Base-by-base conservation (phyloP, 2,797 vertebrate species). In the Enoplosus armatus region DNA sequence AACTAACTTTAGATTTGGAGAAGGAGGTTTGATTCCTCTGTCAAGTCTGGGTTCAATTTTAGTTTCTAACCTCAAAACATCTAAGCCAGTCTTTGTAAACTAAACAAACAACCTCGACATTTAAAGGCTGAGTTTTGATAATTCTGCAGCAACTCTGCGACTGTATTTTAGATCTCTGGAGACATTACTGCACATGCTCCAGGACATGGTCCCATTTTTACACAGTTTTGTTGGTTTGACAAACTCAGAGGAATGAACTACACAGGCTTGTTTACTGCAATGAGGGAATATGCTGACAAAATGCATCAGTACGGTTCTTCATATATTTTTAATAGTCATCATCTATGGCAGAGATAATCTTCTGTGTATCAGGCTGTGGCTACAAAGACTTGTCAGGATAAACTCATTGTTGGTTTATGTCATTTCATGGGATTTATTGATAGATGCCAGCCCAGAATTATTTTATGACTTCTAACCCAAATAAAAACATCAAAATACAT, bases 281-380 rank as follows among this genome's bases (percentile, higher is more conserved):
- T 48, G 24, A 61, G 37, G 43, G 31, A 80, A 67, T 75, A 51
- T 51, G 61, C n/a, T 75, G 53, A 72, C 37, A 72, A 72, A 68
- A 79, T 10, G n/a, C 31, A 35, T 24, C 20, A 67, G 43, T 4
- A 15, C 35, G 37, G 7, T 26, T 29, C 31, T 61, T 56, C 7
- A 18, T 41, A 51, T 54, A 41, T 68, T 76, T 58, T 53, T 47
- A 47, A 63, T 31, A 39, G 53, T 37, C 22, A 48, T n/a, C 8
- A 48, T 59, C 11, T 37, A 59, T n/a, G 35, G 37, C 45, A 74
- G 24, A 47, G 31, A 51, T 50, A 53, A 53, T 60, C 22, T 29
- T 18, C 48, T 24, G 18, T 22, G 24, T 60, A 39, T 39, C 20
- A 61, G 8, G 18, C 24, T 4, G 35, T 20, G 43, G 35, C 16